Percentiles rank a stretch among this genome's conserved stretches.
These are phyloP conservation scores for Acheta domesticus DNA, from an alignment of 2,888 invertebrate genomes.

Conservation along the genomic window DNA sequence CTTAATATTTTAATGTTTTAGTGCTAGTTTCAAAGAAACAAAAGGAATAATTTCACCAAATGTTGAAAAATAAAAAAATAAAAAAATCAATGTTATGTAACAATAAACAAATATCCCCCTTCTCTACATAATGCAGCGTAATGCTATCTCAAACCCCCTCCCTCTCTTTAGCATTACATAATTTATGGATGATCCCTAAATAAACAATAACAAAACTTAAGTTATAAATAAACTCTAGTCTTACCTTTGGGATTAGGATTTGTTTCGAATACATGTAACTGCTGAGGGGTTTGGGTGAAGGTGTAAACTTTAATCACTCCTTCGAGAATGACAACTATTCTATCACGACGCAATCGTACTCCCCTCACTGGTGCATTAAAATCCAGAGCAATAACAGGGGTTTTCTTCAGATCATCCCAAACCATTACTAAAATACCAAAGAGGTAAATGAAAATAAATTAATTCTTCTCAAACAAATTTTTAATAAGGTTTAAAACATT, in stretches of 20 bases:
- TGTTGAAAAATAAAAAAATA: too few relatives aligned
- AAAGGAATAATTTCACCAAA: too few relatives aligned
- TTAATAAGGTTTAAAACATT: neutral
- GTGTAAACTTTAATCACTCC: conserved; percentile 96
- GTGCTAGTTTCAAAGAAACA: too few relatives aligned
- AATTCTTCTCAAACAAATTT: neutral
- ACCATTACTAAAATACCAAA: conserved; percentile 69
- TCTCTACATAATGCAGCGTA: too few relatives aligned
- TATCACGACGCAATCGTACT: conserved; percentile 87
- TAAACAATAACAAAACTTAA: neutral
- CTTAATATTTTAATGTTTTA: too few relatives aligned
- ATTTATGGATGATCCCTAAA: too few relatives aligned
- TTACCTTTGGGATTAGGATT: conserved; percentile 80
- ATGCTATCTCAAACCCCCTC: too few relatives aligned
- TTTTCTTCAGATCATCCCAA: conserved; percentile 97
- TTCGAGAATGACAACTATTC: conserved; percentile 93
- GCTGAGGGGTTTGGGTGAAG: conserved; percentile 92
- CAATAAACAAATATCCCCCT: too few relatives aligned
- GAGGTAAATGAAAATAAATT: neutral
- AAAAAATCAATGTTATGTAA: too few relatives aligned
- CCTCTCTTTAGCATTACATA: too few relatives aligned
- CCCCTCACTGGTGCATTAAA: conserved; percentile 91
- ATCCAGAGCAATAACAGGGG: conserved; percentile 88
- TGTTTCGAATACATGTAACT: conserved; percentile 95
- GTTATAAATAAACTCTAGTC: neutral